phyloP scores from a whole-genome alignment of 2,113 vertebrate species.

The Mobula birostris region DNA sequence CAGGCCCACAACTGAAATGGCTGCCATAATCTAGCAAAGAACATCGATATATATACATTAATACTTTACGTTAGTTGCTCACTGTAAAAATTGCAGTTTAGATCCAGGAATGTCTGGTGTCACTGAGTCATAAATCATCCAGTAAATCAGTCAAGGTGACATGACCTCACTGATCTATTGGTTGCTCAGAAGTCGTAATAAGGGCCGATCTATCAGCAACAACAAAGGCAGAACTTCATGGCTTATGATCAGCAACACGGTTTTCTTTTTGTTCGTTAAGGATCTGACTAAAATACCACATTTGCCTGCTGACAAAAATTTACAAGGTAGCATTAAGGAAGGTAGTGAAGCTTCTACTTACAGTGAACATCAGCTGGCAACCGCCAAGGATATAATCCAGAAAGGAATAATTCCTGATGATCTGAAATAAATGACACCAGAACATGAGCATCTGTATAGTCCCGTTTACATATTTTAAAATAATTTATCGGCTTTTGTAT shows the following conservation, averaged over 20 bases:
- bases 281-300: not conserved
- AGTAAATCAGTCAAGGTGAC: not conserved
- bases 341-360: constrained; percentile 55
- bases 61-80: not conserved
- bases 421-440: constrained; percentile 54
- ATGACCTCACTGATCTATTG: no score
- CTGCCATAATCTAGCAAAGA: no score
- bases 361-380: constrained; percentile 95
- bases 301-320: not conserved
- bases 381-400: constrained; percentile 96
- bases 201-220: not conserved
- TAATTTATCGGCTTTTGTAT: constrained; percentile 30
- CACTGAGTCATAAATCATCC: not conserved
- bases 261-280: not conserved
- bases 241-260: not conserved
- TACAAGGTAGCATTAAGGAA: not conserved
- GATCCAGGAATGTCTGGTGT: not conserved
- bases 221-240: not conserved
- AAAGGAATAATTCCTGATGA: constrained; percentile 87
- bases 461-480: constrained; percentile 36
- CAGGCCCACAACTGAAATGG: no score
- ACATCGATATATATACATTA: no score
- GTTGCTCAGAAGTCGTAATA: not conserved
- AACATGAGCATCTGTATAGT: not conserved
- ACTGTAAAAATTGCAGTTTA: not conserved